These are phyloP conservation scores for Microplitis manilae DNA, from an alignment of 2,888 invertebrate genomes.

Conservation along the genomic window DNA sequence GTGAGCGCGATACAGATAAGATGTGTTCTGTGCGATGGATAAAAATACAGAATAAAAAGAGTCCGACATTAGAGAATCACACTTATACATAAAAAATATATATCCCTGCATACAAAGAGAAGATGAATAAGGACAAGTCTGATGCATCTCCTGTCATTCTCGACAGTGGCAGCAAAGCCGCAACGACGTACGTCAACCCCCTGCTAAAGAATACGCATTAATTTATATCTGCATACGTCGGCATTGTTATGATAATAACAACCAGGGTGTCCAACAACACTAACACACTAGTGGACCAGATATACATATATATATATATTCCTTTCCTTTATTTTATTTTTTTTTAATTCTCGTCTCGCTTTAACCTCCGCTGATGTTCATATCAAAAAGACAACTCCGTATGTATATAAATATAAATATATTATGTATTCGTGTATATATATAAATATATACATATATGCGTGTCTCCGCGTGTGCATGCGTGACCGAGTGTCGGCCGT, in stretches of 20 bases:
- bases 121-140: constrained; percentile 39
- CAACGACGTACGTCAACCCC: constrained; percentile 40
- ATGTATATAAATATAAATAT: not conserved
- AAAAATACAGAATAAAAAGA: constrained; percentile 11
- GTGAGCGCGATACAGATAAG: constrained; percentile 17
- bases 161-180: constrained; percentile 47
- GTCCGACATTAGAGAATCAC: not conserved
- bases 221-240: constrained; percentile 69
- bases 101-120: constrained; percentile 19
- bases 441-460: not conserved
- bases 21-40: not conserved
- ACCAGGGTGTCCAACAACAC: constrained; percentile 39
- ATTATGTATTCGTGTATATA: not conserved
- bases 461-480: constrained; percentile 50
- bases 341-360: not conserved
- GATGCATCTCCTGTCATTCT: constrained; percentile 60
- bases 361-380: not conserved
- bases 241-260: constrained; percentile 69
- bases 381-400: not conserved
- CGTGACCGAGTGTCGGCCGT: constrained; percentile 57
- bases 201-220: constrained; percentile 66
- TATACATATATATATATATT: not conserved
- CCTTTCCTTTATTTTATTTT: constrained; percentile 5
- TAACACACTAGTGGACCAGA: constrained; percentile 34
- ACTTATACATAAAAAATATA: not conserved